A percentile compares a stretch with the other conserved stretches of the same genome.
phyloP scores from a whole-genome alignment of 2,888 invertebrate species.

The Macrostomum cliftonense region DNA sequence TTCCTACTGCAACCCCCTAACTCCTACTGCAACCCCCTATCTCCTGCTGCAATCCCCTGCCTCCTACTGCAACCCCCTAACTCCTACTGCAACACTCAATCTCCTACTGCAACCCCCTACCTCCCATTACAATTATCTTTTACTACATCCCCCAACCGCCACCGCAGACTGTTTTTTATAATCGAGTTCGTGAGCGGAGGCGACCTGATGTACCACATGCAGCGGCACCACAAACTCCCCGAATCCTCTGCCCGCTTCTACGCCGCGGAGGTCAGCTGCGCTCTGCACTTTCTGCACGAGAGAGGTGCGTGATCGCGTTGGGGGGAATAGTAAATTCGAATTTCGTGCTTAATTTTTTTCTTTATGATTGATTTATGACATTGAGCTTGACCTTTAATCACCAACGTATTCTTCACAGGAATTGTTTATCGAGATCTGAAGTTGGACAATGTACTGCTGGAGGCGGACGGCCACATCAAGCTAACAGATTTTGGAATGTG shows the following conservation, averaged over 20 bases:
- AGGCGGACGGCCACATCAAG: neutral
- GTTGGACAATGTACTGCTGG: neutral
- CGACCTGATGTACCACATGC: constrained; percentile 99
- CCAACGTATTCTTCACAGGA: neutral
- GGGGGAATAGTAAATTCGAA: too few species aligned
- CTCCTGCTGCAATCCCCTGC: too few species aligned
- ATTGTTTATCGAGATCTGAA: neutral
- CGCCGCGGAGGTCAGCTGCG: constrained; percentile 95
- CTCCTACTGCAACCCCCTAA: too few species aligned
- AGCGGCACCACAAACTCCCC: constrained; percentile 76
- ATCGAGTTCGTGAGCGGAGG: constrained; percentile 93
- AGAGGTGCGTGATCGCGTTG: constrained; percentile 31
- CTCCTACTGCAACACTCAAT: too few species aligned
- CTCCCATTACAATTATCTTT: too few species aligned
- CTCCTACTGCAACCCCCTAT: too few species aligned
- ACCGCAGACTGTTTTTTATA: constrained; percentile 62
- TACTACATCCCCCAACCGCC: too few species aligned
- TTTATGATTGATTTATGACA: neutral
- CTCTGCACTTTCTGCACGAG: constrained; percentile 87
- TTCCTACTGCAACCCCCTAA: too few species aligned
- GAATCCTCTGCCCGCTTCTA: constrained; percentile 89
- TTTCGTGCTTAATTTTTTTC: neutral
- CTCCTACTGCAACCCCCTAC: too few species aligned
- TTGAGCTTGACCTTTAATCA: too few species aligned
- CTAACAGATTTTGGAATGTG: neutral